phyloP scores from a whole-genome alignment of 2,113 vertebrate species.

The Pelvicachromis taeniatus region DNA sequence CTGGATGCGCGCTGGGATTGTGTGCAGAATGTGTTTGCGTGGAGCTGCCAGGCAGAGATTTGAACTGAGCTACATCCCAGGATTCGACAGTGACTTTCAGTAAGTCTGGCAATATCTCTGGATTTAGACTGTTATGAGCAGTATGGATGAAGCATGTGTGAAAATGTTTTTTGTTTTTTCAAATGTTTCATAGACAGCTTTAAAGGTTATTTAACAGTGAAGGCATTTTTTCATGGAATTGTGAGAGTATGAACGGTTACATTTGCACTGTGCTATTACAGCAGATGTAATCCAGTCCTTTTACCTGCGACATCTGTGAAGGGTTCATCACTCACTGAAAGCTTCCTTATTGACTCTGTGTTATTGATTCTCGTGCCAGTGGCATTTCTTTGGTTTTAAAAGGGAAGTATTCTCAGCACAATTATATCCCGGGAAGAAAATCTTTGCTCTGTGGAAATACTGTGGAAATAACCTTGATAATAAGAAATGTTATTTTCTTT shows the following conservation, averaged over 20 bases:
- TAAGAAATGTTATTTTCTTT: rapidly evolving
- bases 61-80: constrained; percentile 15
- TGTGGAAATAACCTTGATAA: background rate
- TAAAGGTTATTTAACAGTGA: background rate
- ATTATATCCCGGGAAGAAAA: background rate
- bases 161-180: background rate
- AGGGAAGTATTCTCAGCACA: background rate
- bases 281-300: background rate
- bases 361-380: constrained; percentile 36
- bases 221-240: background rate
- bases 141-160: background rate
- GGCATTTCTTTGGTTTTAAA: constrained; percentile 36
- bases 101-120: constrained; percentile 15
- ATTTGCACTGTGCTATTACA: background rate
- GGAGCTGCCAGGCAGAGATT: constrained; percentile 25
- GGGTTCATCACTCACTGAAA: constrained; percentile 47
- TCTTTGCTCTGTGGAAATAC: background rate
- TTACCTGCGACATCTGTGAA: constrained; percentile 6
- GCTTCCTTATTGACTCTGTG: constrained; percentile 36
- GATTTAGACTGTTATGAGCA: background rate
- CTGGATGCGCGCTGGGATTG: background rate
- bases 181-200: background rate
- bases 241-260: background rate
- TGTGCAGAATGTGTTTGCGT: constrained; percentile 17
- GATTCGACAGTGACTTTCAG: background rate